These are phyloP conservation scores for Eriosoma lanigerum DNA, from an alignment of 1,140 invertebrate genomes.

Conservation along the genomic window DNA sequence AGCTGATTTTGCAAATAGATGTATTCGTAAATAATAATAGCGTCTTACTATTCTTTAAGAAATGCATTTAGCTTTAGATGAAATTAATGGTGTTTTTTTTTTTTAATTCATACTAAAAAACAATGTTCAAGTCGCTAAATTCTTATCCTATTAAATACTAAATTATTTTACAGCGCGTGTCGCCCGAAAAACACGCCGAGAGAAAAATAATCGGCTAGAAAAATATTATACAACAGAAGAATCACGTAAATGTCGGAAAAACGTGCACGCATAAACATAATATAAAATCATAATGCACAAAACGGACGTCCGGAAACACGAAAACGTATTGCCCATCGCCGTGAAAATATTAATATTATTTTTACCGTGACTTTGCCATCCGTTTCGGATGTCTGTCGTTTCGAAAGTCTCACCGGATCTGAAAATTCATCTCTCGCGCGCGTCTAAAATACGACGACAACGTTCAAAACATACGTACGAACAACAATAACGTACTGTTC, in stretches of 20 bases:
- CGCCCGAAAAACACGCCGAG: background rate
- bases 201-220: background rate
- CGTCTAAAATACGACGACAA: background rate
- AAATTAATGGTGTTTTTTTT: too few relatives aligned
- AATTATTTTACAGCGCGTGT: too few relatives aligned
- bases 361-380: conserved; percentile 2
- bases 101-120: too few relatives aligned
- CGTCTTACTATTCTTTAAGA: too few relatives aligned
- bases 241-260: conserved; percentile 18
- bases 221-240: background rate
- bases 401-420: conserved; percentile 18
- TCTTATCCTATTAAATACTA: too few relatives aligned
- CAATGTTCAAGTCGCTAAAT: too few relatives aligned
- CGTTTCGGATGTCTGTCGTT: conserved; percentile 23
- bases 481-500: too few relatives aligned
- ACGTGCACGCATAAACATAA: background rate
- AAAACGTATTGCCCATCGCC: conserved; percentile 2
- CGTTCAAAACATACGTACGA: too few relatives aligned
- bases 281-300: too few relatives aligned
- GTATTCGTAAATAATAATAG: too few relatives aligned
- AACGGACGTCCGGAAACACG: background rate
- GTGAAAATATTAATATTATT: background rate
- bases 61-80: too few relatives aligned
- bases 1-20: too few relatives aligned
- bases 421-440: conserved; percentile 10